Percentiles rank a stretch among this genome's conserved stretches.
Evolutionary conservation across 2,113 vertebrate genomes (phyloP).

Genomic region (Ceyx margarethae): DNA sequence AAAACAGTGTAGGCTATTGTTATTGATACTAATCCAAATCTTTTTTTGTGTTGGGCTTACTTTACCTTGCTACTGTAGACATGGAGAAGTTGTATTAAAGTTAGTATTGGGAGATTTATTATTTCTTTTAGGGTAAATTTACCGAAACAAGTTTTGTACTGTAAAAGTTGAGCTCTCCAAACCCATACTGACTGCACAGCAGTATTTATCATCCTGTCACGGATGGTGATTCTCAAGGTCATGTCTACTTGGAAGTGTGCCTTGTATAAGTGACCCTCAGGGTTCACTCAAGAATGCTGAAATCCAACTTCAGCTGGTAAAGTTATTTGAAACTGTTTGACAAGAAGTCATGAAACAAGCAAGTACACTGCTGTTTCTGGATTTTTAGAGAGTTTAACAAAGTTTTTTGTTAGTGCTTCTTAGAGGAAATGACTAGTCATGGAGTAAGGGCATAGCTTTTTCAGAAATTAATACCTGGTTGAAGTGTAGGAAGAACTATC

Average conservation of each 20-base stretch:
- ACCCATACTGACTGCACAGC: neutral
- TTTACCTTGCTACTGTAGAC: neutral
- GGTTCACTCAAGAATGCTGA: neutral
- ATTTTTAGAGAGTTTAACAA: neutral
- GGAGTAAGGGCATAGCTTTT: neutral
- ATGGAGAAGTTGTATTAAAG: neutral
- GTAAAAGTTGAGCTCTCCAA: neutral
- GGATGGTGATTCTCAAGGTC: neutral
- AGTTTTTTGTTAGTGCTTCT: neutral
- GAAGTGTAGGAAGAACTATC: neutral
- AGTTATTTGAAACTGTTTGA: neutral
- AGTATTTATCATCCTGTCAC: neutral
- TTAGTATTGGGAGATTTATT: neutral
- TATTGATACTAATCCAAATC: neutral
- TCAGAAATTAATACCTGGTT: neutral
- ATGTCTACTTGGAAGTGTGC: neutral
- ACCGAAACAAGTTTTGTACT: neutral
- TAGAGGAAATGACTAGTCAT: neutral
- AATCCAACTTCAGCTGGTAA: neutral
- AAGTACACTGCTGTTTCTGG: neutral
- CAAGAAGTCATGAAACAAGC: neutral
- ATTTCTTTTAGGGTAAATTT: neutral
- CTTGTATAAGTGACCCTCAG: neutral
- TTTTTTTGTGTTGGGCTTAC: neutral
- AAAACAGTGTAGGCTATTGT: neutral